phyloP scores from a whole-genome alignment of 2,113 vertebrate genomes.

The Rallus limicola region DNA sequence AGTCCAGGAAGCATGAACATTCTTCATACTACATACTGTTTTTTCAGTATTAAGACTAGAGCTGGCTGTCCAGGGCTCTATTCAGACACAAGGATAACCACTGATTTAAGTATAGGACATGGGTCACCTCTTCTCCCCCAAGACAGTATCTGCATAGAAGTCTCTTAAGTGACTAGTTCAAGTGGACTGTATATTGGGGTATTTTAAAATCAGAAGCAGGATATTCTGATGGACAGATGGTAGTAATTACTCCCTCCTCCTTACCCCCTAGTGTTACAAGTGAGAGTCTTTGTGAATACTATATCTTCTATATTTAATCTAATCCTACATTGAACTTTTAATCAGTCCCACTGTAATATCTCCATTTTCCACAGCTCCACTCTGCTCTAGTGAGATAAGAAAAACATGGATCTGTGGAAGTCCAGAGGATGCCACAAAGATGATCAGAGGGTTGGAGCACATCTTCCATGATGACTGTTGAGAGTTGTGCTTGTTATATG shows the following conservation, averaged over 20 bases:
- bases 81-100: neutral
- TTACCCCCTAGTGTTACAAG: neutral
- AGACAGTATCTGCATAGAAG: neutral
- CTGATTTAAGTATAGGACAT: neutral
- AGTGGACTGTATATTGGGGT: neutral
- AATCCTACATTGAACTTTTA: fast-evolving
- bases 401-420: too few species aligned
- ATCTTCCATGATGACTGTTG: too few species aligned
- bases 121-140: neutral
- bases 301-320: neutral
- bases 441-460: too few species aligned
- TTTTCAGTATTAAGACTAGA: neutral
- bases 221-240: fast-evolving
- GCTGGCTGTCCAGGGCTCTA: neutral
- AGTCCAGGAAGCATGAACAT: too few species aligned
- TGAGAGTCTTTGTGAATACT: neutral
- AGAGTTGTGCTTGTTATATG: too few species aligned
- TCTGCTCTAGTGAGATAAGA: too few species aligned
- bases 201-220: neutral
- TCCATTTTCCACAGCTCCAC: neutral
- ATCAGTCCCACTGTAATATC: too few species aligned
- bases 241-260: neutral
- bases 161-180: neutral
- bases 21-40: neutral
- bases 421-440: too few species aligned